These are phyloP conservation scores for Origma solitaria DNA, from an alignment of 2,113 vertebrate species.

Conservation along the genomic window DNA sequence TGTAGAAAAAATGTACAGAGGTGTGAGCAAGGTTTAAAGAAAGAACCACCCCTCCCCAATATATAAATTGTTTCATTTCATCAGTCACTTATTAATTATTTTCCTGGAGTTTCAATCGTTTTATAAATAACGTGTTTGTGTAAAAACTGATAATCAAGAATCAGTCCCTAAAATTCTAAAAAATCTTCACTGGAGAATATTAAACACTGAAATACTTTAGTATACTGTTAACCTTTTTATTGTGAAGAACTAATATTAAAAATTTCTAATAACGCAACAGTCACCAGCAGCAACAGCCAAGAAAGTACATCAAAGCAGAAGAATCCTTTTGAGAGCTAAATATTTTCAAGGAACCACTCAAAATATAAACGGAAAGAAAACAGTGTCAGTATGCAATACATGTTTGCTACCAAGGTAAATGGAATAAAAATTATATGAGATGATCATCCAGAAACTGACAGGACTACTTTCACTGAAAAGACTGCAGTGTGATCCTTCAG, in stretches of 20 bases:
- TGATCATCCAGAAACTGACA: neutral
- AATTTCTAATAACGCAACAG: neutral
- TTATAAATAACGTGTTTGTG: neutral
- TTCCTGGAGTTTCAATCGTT: neutral
- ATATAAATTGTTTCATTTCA: neutral
- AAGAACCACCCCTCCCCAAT: too few relatives aligned
- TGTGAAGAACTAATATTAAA: neutral
- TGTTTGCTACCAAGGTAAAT: neutral
- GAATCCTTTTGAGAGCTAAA: neutral
- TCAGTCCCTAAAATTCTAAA: neutral
- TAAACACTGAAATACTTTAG: neutral
- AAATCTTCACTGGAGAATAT: neutral
- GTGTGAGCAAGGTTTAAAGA: neutral
- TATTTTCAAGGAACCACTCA: neutral
- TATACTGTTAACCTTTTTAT: neutral
- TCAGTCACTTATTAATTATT: neutral
- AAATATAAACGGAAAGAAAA: neutral
- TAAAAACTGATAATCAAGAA: neutral
- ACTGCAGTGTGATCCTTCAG: neutral
- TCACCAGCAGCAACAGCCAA: neutral
- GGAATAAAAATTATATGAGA: neutral
- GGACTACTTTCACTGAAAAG: neutral
- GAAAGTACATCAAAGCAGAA: neutral
- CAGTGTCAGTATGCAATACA: neutral
- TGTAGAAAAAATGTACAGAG: neutral